Evolutionary conservation across 2,797 vertebrate species (phyloP).

Genomic region (Pantherophis alleghaniensis): DNA sequence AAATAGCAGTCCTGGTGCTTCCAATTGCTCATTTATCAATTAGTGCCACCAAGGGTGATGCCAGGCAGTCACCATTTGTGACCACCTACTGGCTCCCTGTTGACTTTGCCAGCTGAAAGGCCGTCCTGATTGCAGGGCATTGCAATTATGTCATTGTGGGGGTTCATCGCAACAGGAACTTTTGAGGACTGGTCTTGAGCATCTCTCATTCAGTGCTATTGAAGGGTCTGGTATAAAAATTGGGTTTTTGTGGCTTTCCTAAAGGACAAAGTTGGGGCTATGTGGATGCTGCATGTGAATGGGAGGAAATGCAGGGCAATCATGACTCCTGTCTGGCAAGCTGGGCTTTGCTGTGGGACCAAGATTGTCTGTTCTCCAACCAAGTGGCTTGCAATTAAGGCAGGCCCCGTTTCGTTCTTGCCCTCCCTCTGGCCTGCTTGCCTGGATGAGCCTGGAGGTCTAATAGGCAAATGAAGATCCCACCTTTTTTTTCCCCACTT

Average conservation of each 20-base stretch:
- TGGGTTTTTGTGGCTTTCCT: neutral
- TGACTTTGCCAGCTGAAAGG: neutral
- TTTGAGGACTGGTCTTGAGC: neutral
- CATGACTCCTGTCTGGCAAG: neutral
- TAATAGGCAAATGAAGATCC: neutral
- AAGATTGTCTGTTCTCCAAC: neutral
- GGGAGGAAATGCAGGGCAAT: neutral
- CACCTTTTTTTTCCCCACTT: neutral
- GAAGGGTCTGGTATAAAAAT: neutral
- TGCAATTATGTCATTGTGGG: neutral
- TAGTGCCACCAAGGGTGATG: neutral
- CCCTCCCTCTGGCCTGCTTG: neutral
- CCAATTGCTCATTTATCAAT: neutral
- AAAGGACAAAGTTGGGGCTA: neutral
- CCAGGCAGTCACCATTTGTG: neutral
- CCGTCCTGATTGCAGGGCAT: neutral
- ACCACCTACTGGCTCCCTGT: too few relatives aligned
- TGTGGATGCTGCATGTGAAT: neutral
- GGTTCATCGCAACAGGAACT: neutral
- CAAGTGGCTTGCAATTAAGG: neutral
- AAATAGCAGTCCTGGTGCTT: neutral
- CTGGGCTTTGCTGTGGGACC: neutral
- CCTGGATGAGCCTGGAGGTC: neutral
- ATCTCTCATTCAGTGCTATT: neutral
- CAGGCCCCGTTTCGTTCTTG: neutral